These are phyloP conservation scores for Diplosoma virens DNA, from an alignment of 23 tunicate genomes.

Conservation along the genomic window DNA sequence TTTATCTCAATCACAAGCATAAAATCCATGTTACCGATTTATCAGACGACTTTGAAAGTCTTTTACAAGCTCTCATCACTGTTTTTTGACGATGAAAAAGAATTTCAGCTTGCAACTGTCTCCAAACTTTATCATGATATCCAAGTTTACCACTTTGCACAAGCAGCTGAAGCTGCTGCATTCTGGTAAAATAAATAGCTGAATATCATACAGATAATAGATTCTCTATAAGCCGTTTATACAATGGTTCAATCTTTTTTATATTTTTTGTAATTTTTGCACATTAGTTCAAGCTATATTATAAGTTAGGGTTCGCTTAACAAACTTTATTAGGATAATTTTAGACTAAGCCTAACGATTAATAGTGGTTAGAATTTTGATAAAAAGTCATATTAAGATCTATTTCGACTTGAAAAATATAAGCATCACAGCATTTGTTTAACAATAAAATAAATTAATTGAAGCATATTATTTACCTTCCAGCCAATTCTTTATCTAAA, in stretches of 20 bases:
- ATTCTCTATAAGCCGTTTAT: too few relatives aligned
- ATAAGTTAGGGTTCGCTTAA: too few relatives aligned
- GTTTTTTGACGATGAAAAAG: slow-evolving; percentile 92
- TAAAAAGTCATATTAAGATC: too few relatives aligned
- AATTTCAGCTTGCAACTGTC: slow-evolving; percentile 88
- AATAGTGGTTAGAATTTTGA: too few relatives aligned
- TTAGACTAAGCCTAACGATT: too few relatives aligned
- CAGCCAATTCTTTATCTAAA: slow-evolving; percentile 93
- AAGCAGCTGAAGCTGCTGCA: slow-evolving; percentile 92
- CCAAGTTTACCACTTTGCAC: slow-evolving; percentile 48
- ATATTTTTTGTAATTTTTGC: too few relatives aligned
- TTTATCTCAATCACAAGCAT: too few relatives aligned
- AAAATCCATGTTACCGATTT: slow-evolving; percentile 17
- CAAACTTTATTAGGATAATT: too few relatives aligned
- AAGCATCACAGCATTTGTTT: neutral
- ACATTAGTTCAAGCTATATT: too few relatives aligned
- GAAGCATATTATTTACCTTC: slow-evolving; percentile 52
- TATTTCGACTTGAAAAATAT: too few relatives aligned
- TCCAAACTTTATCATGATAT: slow-evolving; percentile 81
- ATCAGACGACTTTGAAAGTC: slow-evolving; percentile 15
- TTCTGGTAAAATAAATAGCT: slow-evolving; percentile 45
- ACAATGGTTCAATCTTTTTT: too few relatives aligned
- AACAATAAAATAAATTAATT: neutral
- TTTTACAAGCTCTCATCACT: slow-evolving; percentile 68
- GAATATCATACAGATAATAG: too few relatives aligned